Evolutionary conservation across 2,113 vertebrate species (phyloP).

Genomic region (Zeus faber): DNA sequence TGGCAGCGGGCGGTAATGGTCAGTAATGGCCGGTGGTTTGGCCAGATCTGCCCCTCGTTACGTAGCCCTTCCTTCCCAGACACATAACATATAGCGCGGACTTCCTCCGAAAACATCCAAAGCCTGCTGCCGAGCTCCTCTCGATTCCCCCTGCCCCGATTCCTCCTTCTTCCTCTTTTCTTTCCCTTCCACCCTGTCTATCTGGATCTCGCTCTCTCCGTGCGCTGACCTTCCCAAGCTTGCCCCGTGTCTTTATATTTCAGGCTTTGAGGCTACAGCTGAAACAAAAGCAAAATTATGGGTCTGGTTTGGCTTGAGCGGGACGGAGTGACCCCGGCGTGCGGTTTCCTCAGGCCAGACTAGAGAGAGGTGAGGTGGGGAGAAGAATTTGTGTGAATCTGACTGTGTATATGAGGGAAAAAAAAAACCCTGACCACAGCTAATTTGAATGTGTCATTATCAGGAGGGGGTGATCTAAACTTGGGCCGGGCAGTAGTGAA

Average conservation of each 20-base stretch:
- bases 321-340: slow-evolving; percentile 74
- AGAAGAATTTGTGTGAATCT: slow-evolving; percentile 75
- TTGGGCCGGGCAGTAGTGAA: slow-evolving; percentile 43
- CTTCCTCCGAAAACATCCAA: slow-evolving; percentile 61
- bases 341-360: slow-evolving; percentile 71
- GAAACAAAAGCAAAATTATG: slow-evolving; percentile 84
- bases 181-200: not conserved
- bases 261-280: slow-evolving; percentile 75
- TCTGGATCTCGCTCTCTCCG: slow-evolving; percentile 18
- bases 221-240: slow-evolving; percentile 68
- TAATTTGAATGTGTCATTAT: slow-evolving; percentile 76
- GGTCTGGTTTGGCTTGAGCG: slow-evolving; percentile 76
- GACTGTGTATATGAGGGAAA: slow-evolving; percentile 72
- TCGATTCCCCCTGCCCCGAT: slow-evolving; percentile 22
- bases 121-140: slow-evolving; percentile 31
- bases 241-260: slow-evolving; percentile 72
- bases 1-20: slow-evolving; percentile 65
- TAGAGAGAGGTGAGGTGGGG: slow-evolving; percentile 73
- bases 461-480: slow-evolving; percentile 60
- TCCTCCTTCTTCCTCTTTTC: slow-evolving; percentile 26
- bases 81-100: slow-evolving; percentile 50
- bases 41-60: slow-evolving; percentile 37
- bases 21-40: slow-evolving; percentile 71
- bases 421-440: slow-evolving; percentile 68
- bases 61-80: slow-evolving; percentile 61